Base-by-base conservation (phyloP, 2,888 invertebrate genomes). In the Folsomia candida region DNA sequence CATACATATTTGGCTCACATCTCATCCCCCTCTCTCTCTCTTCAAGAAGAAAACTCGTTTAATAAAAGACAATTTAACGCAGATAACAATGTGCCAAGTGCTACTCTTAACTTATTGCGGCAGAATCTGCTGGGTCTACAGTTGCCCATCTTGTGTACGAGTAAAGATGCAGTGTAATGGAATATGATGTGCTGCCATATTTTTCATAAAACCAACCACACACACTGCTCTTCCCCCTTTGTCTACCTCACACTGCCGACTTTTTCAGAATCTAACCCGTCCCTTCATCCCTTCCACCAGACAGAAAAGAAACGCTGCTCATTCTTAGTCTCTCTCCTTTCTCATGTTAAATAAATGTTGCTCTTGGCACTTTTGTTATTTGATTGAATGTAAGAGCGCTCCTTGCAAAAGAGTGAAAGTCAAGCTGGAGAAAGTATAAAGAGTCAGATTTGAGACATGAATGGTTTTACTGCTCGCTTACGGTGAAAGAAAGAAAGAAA, bases 41-140 rank as follows among this genome's bases (percentile, higher is more conserved):
- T 6, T 18, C 6, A n/a, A 57, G 57, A 11, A 11, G 22, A 18
- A n/a, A 57, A 20, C 14, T 57, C 57, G 22, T 57, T 57, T 22
- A 57, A 57, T 59, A 59, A 22, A 59, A 59, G 25, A 20, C 62
- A 62, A 28, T 47, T 62, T 62, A 26, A 62, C n/a, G 27, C n/a
- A 62, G 62, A 26, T 62, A 26, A 62, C 62, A 28, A 62, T n/a
- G 62, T 62, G 62, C 4, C 62, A 62, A 62, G 62, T 62, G 62
- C 28, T 27, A 47, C n/a, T n/a, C n/a, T n/a, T n/a, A n/a, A n/a
- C n/a, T n/a, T n/a, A n/a, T n/a, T n/a, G n/a, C n/a, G n/a, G n/a
- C n/a, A n/a, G n/a, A n/a, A n/a, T 9, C 47, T 47, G 9, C 18
- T 11, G 47, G 9, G 9, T 47, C 47, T 47, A 18, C 47, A 47